phyloP scores from a whole-genome alignment of 2,113 vertebrate genomes.

The Cranoglanis bouderius region DNA sequence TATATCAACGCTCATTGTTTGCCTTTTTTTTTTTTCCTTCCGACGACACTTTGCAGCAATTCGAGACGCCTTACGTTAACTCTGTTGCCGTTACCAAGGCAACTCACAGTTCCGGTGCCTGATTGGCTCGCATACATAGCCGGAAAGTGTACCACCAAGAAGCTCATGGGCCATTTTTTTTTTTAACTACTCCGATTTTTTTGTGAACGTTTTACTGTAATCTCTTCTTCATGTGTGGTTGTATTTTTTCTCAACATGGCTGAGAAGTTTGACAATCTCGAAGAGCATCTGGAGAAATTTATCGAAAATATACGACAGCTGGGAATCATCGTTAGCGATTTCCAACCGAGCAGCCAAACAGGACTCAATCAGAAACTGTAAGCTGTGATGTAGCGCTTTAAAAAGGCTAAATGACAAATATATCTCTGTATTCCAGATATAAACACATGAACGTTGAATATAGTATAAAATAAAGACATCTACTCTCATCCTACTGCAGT shows the following conservation, averaged over 20 bases:
- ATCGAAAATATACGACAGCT: slow-evolving; percentile 97
- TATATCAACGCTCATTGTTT: background rate
- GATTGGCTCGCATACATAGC: slow-evolving; percentile 26
- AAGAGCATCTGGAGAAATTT: slow-evolving; percentile 97
- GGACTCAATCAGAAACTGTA: slow-evolving; percentile 97
- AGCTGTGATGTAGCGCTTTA: slow-evolving; percentile 41
- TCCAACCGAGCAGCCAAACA: slow-evolving; percentile 96
- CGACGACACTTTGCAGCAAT: slow-evolving; percentile 35
- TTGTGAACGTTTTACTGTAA: background rate
- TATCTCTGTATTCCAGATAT: background rate
- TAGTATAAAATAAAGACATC: background rate
- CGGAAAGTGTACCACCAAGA: slow-evolving; percentile 26
- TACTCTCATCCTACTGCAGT: background rate
- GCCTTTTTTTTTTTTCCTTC: background rate
- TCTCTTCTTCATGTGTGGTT: background rate
- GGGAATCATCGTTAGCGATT: slow-evolving; percentile 98
- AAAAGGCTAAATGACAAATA: background rate
- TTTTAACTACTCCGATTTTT: background rate
- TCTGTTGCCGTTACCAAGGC: background rate
- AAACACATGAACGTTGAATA: background rate
- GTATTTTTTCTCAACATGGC: slow-evolving; percentile 74
- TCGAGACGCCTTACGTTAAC: background rate
- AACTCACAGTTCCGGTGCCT: background rate
- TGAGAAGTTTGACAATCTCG: slow-evolving; percentile 95
- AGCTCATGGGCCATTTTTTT: background rate